Conservation (phyloP, 1,140 invertebrate genomes). For the Temnothorax longispinosus region DNA sequence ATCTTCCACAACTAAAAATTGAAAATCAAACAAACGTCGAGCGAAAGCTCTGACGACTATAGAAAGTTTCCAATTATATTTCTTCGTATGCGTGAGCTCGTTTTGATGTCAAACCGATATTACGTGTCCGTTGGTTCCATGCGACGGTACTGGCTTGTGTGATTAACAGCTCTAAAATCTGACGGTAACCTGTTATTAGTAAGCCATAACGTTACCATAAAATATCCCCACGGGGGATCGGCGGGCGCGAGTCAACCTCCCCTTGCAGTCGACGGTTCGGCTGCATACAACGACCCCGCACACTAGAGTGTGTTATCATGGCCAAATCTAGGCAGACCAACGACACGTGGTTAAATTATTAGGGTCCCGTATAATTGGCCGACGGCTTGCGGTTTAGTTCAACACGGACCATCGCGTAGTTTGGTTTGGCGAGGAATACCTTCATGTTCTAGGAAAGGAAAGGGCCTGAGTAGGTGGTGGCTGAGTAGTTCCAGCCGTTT, state of each 20-base stretch:
- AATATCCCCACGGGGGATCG: slow-evolving; percentile 70
- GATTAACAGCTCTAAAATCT: slow-evolving; percentile 76
- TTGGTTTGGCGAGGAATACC: slow-evolving; percentile 52
- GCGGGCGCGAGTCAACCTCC: slow-evolving; percentile 37
- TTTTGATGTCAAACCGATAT: slow-evolving; percentile 43
- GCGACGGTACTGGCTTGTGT: slow-evolving; percentile 41
- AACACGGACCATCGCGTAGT: slow-evolving; percentile 41
- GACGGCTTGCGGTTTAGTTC: slow-evolving; percentile 75
- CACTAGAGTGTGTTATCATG: slow-evolving; percentile 73
- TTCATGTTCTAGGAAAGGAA: slow-evolving; percentile 32
- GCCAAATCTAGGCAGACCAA: slow-evolving; percentile 76
- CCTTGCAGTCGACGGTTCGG: not conserved
- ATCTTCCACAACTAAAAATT: not conserved
- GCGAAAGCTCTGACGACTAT: not conserved
- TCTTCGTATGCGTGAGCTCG: slow-evolving; percentile 16
- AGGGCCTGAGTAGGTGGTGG: not conserved
- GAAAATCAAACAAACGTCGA: not conserved
- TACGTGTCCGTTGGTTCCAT: slow-evolving; percentile 55
- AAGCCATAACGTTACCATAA: slow-evolving; percentile 79
- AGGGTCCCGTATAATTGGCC: slow-evolving; percentile 80
- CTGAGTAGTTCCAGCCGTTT: slow-evolving; percentile 5
- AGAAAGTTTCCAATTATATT: slow-evolving; percentile 34
- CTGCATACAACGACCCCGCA: slow-evolving; percentile 48
- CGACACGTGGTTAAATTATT: slow-evolving; percentile 80
- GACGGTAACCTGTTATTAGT: slow-evolving; percentile 78